phyloP scores from a whole-genome alignment of 2,888 invertebrate species.

The Tethea ocularis region DNA sequence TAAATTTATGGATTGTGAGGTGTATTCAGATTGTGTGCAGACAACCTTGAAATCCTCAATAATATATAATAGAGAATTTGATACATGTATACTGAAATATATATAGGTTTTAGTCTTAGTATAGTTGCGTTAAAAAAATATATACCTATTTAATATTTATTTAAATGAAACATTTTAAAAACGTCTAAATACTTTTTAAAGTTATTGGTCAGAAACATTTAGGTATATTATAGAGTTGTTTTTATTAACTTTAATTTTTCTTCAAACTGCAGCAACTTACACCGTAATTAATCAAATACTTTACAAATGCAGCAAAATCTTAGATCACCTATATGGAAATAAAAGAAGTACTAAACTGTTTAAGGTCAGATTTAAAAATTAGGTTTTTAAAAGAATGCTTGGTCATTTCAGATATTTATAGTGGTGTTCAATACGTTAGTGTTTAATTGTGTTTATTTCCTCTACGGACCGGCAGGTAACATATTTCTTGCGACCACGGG shows the following conservation, averaged over 20 bases:
- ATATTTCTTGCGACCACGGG: conserved; percentile 71
- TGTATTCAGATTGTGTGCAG: background rate
- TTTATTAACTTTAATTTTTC: background rate
- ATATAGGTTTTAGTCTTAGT: too few relatives aligned
- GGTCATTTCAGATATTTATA: conserved; percentile 73
- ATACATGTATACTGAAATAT: too few relatives aligned
- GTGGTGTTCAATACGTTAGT: conserved; percentile 67
- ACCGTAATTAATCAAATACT: too few relatives aligned
- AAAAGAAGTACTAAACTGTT: background rate
- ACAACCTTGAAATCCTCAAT: background rate
- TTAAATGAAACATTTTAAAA: too few relatives aligned
- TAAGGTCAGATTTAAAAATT: conserved; percentile 55
- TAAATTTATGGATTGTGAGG: background rate
- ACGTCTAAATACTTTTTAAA: too few relatives aligned
- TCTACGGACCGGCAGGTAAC: conserved; percentile 69
- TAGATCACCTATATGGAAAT: too few relatives aligned
- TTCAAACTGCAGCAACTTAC: background rate
- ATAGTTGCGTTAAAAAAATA: too few relatives aligned
- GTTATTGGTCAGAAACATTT: too few relatives aligned
- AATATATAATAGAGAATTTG: background rate
- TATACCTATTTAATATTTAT: too few relatives aligned
- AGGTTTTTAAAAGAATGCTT: conserved; percentile 71
- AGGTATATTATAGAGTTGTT: too few relatives aligned
- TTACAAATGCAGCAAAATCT: background rate
- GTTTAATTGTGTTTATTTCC: conserved; percentile 78